phyloP scores from a whole-genome alignment of 1,140 invertebrate genomes.

The Apolygus lucorum region DNA sequence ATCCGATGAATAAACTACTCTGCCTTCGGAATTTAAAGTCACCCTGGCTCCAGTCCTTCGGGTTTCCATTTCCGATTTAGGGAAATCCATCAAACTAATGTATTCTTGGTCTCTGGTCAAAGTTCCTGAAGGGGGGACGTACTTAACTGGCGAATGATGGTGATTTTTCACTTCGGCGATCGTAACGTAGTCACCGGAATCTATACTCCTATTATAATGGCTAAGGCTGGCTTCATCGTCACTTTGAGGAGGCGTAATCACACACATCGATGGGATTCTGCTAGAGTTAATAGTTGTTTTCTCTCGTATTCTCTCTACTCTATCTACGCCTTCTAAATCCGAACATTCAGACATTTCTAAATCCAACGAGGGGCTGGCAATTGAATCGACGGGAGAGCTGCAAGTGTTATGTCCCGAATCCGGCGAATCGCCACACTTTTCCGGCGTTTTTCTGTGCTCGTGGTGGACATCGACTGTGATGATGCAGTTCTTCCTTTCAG shows the following conservation, averaged over 20 bases:
- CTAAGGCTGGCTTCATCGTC: constrained; percentile 59
- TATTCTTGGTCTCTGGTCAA: constrained; percentile 56
- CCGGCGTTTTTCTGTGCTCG: constrained; percentile 26
- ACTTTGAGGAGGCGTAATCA: constrained; percentile 77
- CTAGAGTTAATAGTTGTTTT: constrained; percentile 81
- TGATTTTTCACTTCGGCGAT: constrained; percentile 68
- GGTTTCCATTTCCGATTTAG: constrained; percentile 36
- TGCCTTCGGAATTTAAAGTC: constrained; percentile 75
- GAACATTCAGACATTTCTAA: constrained; percentile 69
- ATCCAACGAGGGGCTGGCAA: constrained; percentile 59
- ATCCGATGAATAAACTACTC: constrained; percentile 82
- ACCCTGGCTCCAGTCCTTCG: constrained; percentile 63
- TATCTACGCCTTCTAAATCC: constrained; percentile 68
- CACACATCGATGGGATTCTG: constrained; percentile 84
- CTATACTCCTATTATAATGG: constrained; percentile 30
- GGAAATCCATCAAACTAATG: constrained; percentile 66
- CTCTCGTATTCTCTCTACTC: constrained; percentile 70
- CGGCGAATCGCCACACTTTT: constrained; percentile 41
- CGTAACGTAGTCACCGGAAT: constrained; percentile 72
- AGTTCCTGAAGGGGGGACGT: constrained; percentile 39
- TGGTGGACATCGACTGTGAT: constrained; percentile 34
- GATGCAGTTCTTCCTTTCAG: constrained; percentile 28
- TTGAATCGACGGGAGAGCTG: constrained; percentile 67
- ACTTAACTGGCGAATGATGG: not conserved
- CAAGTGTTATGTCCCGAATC: constrained; percentile 73